phyloP scores from a whole-genome alignment of 2,888 invertebrate species.

The Alcis repandata region DNA sequence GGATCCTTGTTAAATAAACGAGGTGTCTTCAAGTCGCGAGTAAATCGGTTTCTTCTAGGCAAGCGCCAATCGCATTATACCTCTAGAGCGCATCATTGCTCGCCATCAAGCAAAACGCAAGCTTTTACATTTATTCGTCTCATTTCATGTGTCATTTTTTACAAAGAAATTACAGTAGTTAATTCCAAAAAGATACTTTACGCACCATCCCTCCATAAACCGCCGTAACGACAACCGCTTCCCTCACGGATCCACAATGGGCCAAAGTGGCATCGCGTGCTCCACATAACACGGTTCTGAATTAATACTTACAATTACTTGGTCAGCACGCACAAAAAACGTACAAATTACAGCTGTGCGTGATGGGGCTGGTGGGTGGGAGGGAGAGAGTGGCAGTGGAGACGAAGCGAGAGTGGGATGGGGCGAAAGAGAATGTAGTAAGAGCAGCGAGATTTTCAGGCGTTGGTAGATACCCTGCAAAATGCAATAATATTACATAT shows the following conservation, averaged over 20 bases:
- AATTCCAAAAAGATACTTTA: conserved; percentile 5
- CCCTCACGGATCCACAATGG: conserved; percentile 3
- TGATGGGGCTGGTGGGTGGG: conserved; percentile 57
- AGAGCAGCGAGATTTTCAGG: no score
- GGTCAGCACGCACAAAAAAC: conserved; percentile 76
- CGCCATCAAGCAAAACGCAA: no score
- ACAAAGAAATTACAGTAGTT: neutral
- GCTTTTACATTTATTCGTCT: no score
- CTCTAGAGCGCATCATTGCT: no score
- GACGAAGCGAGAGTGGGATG: neutral
- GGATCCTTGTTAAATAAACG: no score
- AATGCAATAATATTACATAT: no score
- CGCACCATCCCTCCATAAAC: conserved; percentile 16
- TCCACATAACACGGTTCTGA: conserved; percentile 66
- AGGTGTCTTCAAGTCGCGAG: no score
- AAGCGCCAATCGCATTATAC: no score
- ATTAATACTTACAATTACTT: conserved; percentile 83
- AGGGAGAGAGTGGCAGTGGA: neutral
- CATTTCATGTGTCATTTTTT: neutral
- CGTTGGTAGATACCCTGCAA: no score
- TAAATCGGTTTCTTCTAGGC: no score
- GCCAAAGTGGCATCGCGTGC: conserved; percentile 71
- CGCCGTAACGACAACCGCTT: conserved; percentile 15
- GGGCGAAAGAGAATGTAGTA: no score
- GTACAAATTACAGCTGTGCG: conserved; percentile 80